phyloP scores from a whole-genome alignment of 2,888 invertebrate genomes.

The Minunthozetes semirufus region DNA sequence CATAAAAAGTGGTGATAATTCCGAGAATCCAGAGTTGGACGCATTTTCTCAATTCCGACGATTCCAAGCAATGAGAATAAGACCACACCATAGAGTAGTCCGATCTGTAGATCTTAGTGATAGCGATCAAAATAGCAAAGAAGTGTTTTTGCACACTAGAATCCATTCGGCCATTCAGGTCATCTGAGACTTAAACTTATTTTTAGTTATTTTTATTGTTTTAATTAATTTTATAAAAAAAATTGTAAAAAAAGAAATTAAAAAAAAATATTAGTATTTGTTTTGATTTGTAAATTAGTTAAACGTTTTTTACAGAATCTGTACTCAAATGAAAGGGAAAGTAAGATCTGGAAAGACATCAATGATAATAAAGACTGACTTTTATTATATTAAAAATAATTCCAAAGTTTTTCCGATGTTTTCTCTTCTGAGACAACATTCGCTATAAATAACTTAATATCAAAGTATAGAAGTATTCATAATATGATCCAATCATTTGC shows the following conservation, averaged over 20 bases:
- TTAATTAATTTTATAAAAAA: background rate
- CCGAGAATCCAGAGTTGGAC: background rate
- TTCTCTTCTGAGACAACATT: background rate
- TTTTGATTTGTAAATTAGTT: background rate
- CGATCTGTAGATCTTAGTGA: conserved; percentile 5
- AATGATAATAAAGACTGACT: background rate
- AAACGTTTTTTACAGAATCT: background rate
- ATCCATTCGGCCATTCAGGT: conserved; percentile 11
- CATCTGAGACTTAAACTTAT: background rate
- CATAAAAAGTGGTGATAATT: background rate
- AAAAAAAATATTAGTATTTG: background rate
- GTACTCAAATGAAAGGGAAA: background rate
- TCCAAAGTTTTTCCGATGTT: background rate
- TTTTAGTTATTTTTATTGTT: conserved; percentile 11
- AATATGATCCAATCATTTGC: background rate
- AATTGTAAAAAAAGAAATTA: background rate
- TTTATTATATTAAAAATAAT: background rate
- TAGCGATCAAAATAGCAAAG: background rate
- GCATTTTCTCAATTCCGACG: background rate
- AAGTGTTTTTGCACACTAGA: conserved; percentile 12
- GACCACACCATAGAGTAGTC: conserved; percentile 7
- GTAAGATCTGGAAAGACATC: background rate
- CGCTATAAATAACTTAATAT: background rate
- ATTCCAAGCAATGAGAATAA: conserved; percentile 11
- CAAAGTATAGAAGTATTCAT: background rate